A percentile compares a stretch with the other conserved stretches of the same genome.
These are phyloP conservation scores for Zoanthus sociatus DNA, from an alignment of 92 coral and sea anemone genomes.

Conservation along the genomic window DNA sequence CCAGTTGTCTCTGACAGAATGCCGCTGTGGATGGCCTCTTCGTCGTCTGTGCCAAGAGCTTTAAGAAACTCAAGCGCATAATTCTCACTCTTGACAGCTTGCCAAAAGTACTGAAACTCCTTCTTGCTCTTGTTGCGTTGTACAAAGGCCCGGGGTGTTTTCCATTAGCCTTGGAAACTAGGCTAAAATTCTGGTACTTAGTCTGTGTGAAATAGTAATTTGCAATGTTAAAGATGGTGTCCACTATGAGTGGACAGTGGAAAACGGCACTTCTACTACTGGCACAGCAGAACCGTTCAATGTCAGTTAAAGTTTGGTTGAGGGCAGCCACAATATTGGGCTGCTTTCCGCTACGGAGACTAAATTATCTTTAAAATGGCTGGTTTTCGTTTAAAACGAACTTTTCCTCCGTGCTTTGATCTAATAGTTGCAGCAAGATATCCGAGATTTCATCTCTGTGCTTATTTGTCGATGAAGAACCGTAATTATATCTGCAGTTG, in stretches of 20 bases:
- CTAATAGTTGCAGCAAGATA: conserved; percentile 46
- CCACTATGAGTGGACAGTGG: conserved; percentile 44
- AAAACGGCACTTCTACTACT: not conserved
- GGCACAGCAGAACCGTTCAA: conserved; percentile 35
- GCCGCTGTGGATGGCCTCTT: conserved; percentile 48
- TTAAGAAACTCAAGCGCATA: conserved; percentile 28
- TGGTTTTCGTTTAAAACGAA: conserved; percentile 45
- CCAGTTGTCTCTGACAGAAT: conserved; percentile 55
- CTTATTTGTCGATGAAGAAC: conserved; percentile 16
- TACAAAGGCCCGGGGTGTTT: conserved; percentile 57
- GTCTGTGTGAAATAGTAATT: conserved; percentile 54
- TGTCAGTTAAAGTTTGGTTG: conserved; percentile 44
- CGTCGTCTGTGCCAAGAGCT: conserved; percentile 54
- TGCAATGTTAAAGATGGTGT: conserved; percentile 43
- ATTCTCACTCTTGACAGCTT: conserved; percentile 56
- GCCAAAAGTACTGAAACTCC: conserved; percentile 61
- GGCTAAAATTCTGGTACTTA: conserved; percentile 35
- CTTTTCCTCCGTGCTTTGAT: conserved; percentile 29
- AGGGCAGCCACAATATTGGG: conserved; percentile 56
- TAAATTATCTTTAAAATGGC: conserved; percentile 37
- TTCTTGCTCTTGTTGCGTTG: conserved; percentile 58
- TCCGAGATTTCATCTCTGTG: conserved; percentile 46
- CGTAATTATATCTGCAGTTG: conserved; percentile 6
- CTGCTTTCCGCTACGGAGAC: conserved; percentile 55
- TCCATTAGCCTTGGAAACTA: conserved; percentile 17